Percentiles rank a stretch among this genome's conserved stretches.
phyloP scores from a whole-genome alignment of 2,113 vertebrate genomes.

The Camelus dromedarius region DNA sequence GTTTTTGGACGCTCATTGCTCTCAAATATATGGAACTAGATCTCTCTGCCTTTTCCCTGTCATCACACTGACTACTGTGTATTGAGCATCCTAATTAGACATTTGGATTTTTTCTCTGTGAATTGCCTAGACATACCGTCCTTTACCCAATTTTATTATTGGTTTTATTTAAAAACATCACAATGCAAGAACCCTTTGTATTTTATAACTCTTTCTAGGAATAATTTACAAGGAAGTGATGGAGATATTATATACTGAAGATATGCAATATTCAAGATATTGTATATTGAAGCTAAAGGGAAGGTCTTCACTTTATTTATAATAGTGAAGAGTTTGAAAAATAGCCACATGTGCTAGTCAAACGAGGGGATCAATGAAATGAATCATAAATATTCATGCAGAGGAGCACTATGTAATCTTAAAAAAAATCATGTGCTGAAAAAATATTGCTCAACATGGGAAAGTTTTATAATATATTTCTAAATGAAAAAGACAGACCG shows the following conservation, averaged over 20 bases:
- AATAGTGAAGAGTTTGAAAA: slow-evolving; percentile 35
- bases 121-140: background rate
- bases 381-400: background rate
- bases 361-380: background rate
- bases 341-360: background rate
- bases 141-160: background rate
- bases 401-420: background rate
- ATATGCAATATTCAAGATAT: too few species aligned
- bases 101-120: background rate
- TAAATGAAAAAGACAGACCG: background rate
- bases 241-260: background rate
- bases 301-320: background rate
- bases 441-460: background rate
- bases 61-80: background rate
- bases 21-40: accelerated
- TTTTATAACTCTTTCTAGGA: background rate
- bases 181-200: background rate
- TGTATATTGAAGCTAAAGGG: background rate
- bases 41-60: background rate
- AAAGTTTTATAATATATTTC: background rate
- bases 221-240: slow-evolving; percentile 19
- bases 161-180: background rate
- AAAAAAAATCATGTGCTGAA: background rate
- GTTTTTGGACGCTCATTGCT: background rate
- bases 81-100: background rate